Base-by-base conservation (phyloP, 1,140 invertebrate species). In the Plectrocnemia conspersa region DNA sequence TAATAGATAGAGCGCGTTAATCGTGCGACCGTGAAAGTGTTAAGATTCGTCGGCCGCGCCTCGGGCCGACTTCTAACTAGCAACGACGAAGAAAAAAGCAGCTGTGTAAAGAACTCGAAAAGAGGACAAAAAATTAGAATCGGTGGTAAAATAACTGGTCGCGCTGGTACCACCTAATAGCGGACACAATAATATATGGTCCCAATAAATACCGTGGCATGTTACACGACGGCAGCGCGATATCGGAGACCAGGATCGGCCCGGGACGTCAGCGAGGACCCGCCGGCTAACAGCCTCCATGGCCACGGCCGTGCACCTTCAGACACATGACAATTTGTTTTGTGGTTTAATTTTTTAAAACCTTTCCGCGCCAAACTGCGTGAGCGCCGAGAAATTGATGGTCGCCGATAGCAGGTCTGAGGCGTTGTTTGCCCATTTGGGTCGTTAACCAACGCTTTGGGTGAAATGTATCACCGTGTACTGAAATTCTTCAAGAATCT, bases 131-230 rank as follows among this genome's bases (percentile, higher is more conserved):
- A 38, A 38, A 38, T 13, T 38, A 15, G 18, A 38, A 16, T 16
- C 15, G 35, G 35, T 38, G n/a, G n/a, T n/a, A n/a, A 38, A 38
- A 38, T 38, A 38, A 38, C 35, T 10, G 41, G 41, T 11, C 41
- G 18, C 18, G n/a, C 9, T 27, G 53, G 15, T 13, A 41, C 35
- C 52, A 33, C n/a, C n/a, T n/a, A 59, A 52, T 58, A 46, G 52
- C 47, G 52, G 52, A 10, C 58, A 13, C 25, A 42, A 23, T 50
- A 60, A 60, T 60, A 60, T 60, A 60, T 60, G 54, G 50, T 16
- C 41, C 54, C 58, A 60, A 60, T 60, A 60, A 60, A 60, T 56
- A 45, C 44, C 42, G 23, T 50, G 58, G 50, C 54, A 52, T 46
- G 40, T 53, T 40, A 60, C 58, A 60, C 40, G 58, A 40, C 27